These are phyloP conservation scores for Hippocampus zosterae DNA, from an alignment of 2,113 vertebrate genomes.

Conservation along the genomic window DNA sequence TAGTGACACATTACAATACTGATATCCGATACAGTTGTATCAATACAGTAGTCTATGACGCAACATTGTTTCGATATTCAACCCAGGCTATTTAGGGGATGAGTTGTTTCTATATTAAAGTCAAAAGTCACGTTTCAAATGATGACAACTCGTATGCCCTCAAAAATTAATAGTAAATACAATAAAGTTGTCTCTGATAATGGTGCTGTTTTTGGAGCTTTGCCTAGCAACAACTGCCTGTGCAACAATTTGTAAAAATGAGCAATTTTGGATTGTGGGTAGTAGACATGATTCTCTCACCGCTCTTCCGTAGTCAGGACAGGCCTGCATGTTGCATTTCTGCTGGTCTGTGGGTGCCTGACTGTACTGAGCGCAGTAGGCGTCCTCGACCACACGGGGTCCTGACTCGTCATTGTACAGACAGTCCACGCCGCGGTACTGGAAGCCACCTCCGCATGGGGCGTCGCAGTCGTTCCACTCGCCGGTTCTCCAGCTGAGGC, in stretches of 20 bases:
- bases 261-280: background rate
- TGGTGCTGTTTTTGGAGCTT: background rate
- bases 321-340: slow-evolving; percentile 81
- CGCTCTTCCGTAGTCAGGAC: slow-evolving; percentile 77
- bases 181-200: background rate
- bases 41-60: too few relatives aligned
- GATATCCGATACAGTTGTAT: too few relatives aligned
- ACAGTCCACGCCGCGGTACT: slow-evolving; percentile 85
- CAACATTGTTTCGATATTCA: too few relatives aligned
- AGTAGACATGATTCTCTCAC: slow-evolving; percentile 59
- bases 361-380: slow-evolving; percentile 72
- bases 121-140: background rate
- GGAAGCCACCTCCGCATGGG: slow-evolving; percentile 83
- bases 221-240: background rate
- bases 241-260: background rate
- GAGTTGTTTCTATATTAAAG: too few relatives aligned
- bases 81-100: too few relatives aligned
- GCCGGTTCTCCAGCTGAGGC: slow-evolving; percentile 80
- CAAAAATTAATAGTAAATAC: background rate
- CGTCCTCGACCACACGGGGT: slow-evolving; percentile 70
- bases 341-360: slow-evolving; percentile 76
- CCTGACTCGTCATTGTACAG: slow-evolving; percentile 68
- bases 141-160: background rate
- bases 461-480: slow-evolving; percentile 86
- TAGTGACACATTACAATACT: too few relatives aligned